Percentiles rank a stretch among this genome's conserved stretches.
phyloP scores from a whole-genome alignment of 53 echinoderm and acorn worm species.

The Echinometra lucunter region DNA sequence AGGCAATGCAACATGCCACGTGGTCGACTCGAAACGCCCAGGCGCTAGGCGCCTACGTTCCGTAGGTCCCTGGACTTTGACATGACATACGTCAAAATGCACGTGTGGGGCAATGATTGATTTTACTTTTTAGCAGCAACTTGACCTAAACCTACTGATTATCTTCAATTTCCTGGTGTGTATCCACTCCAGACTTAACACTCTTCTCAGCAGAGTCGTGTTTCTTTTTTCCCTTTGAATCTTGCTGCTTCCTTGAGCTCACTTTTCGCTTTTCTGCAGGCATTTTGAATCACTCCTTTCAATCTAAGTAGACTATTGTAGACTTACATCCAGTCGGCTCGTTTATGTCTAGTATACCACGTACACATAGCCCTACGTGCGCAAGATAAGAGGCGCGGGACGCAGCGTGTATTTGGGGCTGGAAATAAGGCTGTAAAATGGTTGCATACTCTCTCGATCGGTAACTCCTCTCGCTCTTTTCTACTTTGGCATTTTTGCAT shows the following conservation, averaged over 20 bases:
- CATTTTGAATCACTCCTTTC: not conserved
- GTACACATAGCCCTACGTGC: not conserved
- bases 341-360: too few relatives aligned
- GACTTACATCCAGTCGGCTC: not conserved
- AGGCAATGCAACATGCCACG: too few relatives aligned
- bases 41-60: too few relatives aligned
- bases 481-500: too few relatives aligned
- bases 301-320: not conserved
- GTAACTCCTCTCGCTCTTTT: too few relatives aligned
- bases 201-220: not conserved
- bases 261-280: constrained; percentile 55
- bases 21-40: too few relatives aligned
- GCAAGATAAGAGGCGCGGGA: too few relatives aligned
- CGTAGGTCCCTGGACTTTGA: not conserved
- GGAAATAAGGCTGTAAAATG: too few relatives aligned
- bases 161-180: not conserved
- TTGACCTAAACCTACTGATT: constrained; percentile 1
- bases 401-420: too few relatives aligned
- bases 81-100: not conserved
- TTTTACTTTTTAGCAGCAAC: not conserved
- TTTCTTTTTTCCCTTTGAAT: constrained; percentile 33
- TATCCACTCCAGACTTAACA: not conserved
- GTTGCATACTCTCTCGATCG: too few relatives aligned
- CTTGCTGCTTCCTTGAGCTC: constrained; percentile 14
- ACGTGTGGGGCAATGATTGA: not conserved